These are phyloP conservation scores for Cylas formicarius DNA, from an alignment of 1,140 invertebrate genomes.

Conservation along the genomic window DNA sequence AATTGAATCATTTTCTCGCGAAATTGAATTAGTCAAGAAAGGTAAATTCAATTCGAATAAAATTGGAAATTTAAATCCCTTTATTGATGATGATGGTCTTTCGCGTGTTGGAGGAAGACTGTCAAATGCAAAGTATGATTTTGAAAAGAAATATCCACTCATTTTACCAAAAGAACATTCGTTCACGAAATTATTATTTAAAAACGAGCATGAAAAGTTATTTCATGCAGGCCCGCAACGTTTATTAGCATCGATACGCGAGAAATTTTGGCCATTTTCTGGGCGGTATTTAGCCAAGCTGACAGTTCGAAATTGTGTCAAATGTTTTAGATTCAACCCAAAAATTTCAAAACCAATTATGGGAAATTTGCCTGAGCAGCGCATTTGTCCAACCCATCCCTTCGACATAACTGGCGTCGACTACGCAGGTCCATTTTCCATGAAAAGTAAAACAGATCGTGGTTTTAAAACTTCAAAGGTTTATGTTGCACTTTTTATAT, in stretches of 20 bases:
- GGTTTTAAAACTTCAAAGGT: constrained; percentile 2
- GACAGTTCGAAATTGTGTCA: constrained; percentile 5
- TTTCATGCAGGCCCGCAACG: constrained; percentile 32
- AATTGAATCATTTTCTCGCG: constrained; percentile 13
- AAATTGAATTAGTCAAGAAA: constrained; percentile 11
- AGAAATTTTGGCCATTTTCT: constrained; percentile 21
- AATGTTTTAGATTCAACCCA: constrained; percentile 17
- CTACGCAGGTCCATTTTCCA: constrained; percentile 18
- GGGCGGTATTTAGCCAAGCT: constrained; percentile 13
- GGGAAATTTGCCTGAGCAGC: too few species aligned
- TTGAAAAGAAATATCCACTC: constrained; percentile 24
- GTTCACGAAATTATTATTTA: constrained; percentile 19
- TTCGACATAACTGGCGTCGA: constrained; percentile 27
- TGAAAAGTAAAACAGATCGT: too few species aligned
- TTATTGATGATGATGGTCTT: constrained; percentile 24
- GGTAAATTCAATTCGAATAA: constrained; percentile 7
- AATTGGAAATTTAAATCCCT: constrained; percentile 16
- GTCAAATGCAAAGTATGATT: too few species aligned
- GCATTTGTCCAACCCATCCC: too few species aligned
- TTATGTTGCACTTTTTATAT: constrained; percentile 1
- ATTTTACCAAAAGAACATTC: constrained; percentile 18
- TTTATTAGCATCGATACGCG: constrained; percentile 18
- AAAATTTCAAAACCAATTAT: constrained; percentile 3
- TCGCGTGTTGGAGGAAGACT: too few species aligned
- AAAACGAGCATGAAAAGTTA: constrained; percentile 22